These are phyloP conservation scores for Rhagoletis zephyria DNA, from an alignment of 1,140 invertebrate species.

Conservation along the genomic window DNA sequence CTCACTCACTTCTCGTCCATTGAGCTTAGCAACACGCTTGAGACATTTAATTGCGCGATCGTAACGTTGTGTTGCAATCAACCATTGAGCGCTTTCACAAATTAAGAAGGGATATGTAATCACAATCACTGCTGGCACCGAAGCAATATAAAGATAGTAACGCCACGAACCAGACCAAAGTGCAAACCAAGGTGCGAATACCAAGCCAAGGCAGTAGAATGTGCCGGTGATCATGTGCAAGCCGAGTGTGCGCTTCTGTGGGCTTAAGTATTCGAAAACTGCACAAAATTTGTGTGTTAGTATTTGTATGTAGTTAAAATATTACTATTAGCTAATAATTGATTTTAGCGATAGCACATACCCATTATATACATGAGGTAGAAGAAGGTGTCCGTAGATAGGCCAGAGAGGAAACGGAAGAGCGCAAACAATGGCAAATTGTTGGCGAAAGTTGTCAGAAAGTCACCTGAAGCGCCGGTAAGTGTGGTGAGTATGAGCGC, in stretches of 20 bases:
- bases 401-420: constrained; percentile 76
- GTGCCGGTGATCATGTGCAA: constrained; percentile 76
- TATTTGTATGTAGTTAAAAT: background rate
- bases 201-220: constrained; percentile 76
- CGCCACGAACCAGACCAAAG: constrained; percentile 75
- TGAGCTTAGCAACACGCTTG: constrained; percentile 75
- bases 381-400: constrained; percentile 77
- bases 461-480: constrained; percentile 75
- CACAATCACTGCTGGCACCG: constrained; percentile 74
- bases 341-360: constrained; percentile 61
- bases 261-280: constrained; percentile 78
- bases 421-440: constrained; percentile 73
- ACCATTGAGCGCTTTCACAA: constrained; percentile 79
- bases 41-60: constrained; percentile 76
- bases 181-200: constrained; percentile 76
- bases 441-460: constrained; percentile 74
- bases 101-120: constrained; percentile 74
- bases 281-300: constrained; percentile 57
- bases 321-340: background rate
- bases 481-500: constrained; percentile 75
- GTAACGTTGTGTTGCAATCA: constrained; percentile 75
- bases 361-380: constrained; percentile 79
- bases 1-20: constrained; percentile 74
- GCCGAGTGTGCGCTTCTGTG: constrained; percentile 76
- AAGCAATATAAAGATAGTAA: constrained; percentile 74